Conservation (phyloP, 2,888 invertebrate species). For the Lithosia quadra region DNA sequence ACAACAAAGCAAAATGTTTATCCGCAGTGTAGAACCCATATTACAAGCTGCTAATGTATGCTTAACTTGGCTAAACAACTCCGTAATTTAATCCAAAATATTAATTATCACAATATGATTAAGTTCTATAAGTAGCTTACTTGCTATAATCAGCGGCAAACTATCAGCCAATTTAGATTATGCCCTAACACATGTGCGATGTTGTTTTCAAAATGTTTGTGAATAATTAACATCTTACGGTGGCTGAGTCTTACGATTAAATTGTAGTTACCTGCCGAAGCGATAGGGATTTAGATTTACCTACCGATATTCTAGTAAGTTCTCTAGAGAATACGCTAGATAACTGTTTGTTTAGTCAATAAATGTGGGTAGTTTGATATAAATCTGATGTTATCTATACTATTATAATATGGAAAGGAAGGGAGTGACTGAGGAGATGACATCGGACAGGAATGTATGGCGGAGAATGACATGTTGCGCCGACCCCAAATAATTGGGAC, state of each 20-base stretch:
- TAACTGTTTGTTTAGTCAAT: background rate
- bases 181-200: constrained; percentile 5
- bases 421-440: too few species aligned
- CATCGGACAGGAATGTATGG: too few species aligned
- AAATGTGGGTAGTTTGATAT: background rate
- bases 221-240: constrained; percentile 21
- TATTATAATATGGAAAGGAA: too few species aligned
- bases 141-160: background rate
- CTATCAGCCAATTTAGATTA: background rate
- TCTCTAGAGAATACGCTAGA: background rate
- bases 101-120: background rate
- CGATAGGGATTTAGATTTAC: constrained; percentile 5
- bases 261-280: constrained; percentile 6
- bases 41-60: background rate
- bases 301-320: background rate
- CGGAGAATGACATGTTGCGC: too few species aligned
- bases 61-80: background rate
- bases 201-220: constrained; percentile 22
- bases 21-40: too few species aligned
- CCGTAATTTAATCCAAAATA: background rate
- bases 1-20: too few species aligned
- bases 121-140: background rate
- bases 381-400: background rate
- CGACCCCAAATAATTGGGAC: too few species aligned
- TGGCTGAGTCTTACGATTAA: constrained; percentile 16